phyloP scores from a whole-genome alignment of 1,140 invertebrate species.

The Diabrotica undecimpunctata region DNA sequence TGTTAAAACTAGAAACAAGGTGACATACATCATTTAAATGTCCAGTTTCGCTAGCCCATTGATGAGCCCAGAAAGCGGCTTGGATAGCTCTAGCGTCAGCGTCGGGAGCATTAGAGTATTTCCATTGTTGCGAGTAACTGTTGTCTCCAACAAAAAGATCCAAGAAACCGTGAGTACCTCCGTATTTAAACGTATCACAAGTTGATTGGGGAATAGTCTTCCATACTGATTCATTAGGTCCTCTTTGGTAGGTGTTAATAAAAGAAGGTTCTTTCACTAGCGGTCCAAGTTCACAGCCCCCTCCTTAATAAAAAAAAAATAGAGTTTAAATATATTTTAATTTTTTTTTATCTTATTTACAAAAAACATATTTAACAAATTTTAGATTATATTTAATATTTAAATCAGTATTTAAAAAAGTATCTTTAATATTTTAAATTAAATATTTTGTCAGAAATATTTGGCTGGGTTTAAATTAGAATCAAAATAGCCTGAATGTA shows the following conservation, averaged over 20 bases:
- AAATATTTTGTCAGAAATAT: too few relatives aligned
- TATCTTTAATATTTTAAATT: too few relatives aligned
- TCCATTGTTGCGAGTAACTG: slow-evolving; percentile 28
- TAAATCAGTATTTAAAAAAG: not conserved
- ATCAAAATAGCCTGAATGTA: too few relatives aligned
- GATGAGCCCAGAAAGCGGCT: slow-evolving; percentile 29
- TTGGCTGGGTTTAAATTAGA: too few relatives aligned
- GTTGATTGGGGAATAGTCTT: slow-evolving; percentile 29
- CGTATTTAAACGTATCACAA: slow-evolving; percentile 27
- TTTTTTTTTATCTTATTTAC: not conserved
- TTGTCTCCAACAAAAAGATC: slow-evolving; percentile 27
- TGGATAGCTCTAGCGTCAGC: slow-evolving; percentile 30
- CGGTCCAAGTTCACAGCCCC: slow-evolving; percentile 21
- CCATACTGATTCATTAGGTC: slow-evolving; percentile 28
- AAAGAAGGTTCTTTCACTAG: slow-evolving; percentile 18
- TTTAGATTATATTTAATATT: not conserved
- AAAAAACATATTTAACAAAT: not conserved
- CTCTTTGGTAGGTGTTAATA: slow-evolving; percentile 29
- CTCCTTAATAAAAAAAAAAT: not conserved
- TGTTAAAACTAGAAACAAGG: too few relatives aligned
- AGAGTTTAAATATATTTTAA: not conserved
- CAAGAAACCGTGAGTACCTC: slow-evolving; percentile 29
- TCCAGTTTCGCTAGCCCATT: slow-evolving; percentile 25
- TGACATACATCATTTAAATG: slow-evolving; percentile 3
- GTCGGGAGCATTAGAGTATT: slow-evolving; percentile 29